These are phyloP conservation scores for Tyria jacobaeae DNA, from an alignment of 2,888 invertebrate genomes.

Conservation along the genomic window DNA sequence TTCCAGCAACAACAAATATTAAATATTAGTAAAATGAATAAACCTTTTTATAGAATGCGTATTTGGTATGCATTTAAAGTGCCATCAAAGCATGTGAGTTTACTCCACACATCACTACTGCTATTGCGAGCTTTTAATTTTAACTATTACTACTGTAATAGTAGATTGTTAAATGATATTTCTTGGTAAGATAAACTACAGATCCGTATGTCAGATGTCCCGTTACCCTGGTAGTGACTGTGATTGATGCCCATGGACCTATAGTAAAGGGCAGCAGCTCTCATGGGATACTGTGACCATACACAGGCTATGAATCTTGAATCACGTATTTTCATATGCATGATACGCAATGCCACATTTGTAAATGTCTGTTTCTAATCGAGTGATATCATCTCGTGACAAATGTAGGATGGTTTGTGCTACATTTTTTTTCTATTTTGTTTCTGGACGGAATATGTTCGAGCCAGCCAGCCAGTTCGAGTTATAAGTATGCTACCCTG, in stretches of 20 bases:
- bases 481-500: too few species aligned
- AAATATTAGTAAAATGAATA: too few species aligned
- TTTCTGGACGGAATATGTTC: background rate
- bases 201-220: conserved; percentile 42
- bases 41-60: too few species aligned
- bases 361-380: conserved; percentile 39
- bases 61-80: too few species aligned
- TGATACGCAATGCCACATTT: conserved; percentile 30
- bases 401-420: conserved; percentile 12
- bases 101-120: too few species aligned
- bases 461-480: too few species aligned
- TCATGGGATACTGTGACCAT: conserved; percentile 45
- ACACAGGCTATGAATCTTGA: conserved; percentile 43
- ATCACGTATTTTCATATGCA: conserved; percentile 40
- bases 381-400: conserved; percentile 28
- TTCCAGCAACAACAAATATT: too few species aligned
- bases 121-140: background rate
- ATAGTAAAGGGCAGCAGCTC: conserved; percentile 46
- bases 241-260: conserved; percentile 67
- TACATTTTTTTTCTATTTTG: conserved; percentile 2
- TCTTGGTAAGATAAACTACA: background rate
- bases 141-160: background rate
- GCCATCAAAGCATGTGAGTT: too few species aligned
- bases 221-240: conserved; percentile 65
- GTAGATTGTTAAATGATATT: conserved; percentile 11